A percentile compares a stretch with the other conserved stretches of the same genome.
Conservation (phyloP, 2,797 vertebrate species). For the Poecilia gillii region DNA sequence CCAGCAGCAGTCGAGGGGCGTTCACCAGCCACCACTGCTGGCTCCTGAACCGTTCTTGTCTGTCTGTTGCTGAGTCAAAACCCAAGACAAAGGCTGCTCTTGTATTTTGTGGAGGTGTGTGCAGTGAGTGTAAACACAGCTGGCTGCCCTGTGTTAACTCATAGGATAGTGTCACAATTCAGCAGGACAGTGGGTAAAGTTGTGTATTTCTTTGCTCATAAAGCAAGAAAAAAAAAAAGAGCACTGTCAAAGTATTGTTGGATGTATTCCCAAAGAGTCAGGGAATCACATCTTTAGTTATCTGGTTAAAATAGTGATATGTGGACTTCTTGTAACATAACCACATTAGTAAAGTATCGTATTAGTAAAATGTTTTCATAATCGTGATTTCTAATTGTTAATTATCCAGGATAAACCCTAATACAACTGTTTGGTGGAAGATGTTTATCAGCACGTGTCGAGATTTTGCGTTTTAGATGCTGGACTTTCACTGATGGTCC, state of each 20-base stretch:
- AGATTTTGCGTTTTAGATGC: slow-evolving; percentile 24
- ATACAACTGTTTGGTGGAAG: slow-evolving; percentile 1
- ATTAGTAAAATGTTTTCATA: neutral
- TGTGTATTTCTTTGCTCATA: slow-evolving; percentile 15
- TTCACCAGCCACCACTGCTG: slow-evolving; percentile 62
- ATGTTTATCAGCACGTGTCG: slow-evolving; percentile 4
- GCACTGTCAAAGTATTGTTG: slow-evolving; percentile 22
- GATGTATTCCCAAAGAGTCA: slow-evolving; percentile 4
- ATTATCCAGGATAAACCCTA: slow-evolving; percentile 37
- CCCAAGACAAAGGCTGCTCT: slow-evolving; percentile 74
- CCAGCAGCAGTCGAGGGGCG: slow-evolving; percentile 51
- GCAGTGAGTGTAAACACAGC: slow-evolving; percentile 61
- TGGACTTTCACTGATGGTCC: slow-evolving; percentile 16
- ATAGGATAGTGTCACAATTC: slow-evolving; percentile 13
- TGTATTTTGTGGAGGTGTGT: slow-evolving; percentile 60
- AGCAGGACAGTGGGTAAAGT: slow-evolving; percentile 11
- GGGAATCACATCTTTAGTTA: slow-evolving; percentile 16
- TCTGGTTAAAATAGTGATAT: slow-evolving; percentile 17
- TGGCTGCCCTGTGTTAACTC: slow-evolving; percentile 40
- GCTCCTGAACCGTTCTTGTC: slow-evolving; percentile 71
- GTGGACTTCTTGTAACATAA: slow-evolving; percentile 19
- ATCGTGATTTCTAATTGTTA: slow-evolving; percentile 13
- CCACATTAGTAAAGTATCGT: slow-evolving; percentile 39
- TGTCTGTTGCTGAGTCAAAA: slow-evolving; percentile 54
- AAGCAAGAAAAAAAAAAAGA: neutral